Evolutionary conservation across 2,888 invertebrate genomes (phyloP).

Genomic region (Parnassius smintheus): DNA sequence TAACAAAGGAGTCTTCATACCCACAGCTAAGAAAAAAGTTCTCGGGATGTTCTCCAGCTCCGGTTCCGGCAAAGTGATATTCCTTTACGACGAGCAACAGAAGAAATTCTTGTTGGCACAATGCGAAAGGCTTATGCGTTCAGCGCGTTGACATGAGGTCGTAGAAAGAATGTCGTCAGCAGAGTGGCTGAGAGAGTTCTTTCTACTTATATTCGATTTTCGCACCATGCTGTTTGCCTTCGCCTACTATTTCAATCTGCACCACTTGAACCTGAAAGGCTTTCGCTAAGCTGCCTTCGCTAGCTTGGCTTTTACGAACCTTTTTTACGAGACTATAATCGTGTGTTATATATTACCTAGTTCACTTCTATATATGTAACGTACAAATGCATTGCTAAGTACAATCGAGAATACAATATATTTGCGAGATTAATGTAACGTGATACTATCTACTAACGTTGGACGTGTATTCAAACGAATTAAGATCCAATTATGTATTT

Average conservation of each 20-base stretch:
- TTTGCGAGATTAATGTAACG: neutral
- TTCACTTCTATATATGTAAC: conserved; percentile 5
- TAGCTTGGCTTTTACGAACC: conserved; percentile 3
- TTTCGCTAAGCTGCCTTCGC: conserved; percentile 46
- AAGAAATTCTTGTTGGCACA: conserved; percentile 68
- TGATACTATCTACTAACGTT: neutral
- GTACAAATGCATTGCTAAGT: conserved; percentile 17
- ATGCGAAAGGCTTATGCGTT: conserved; percentile 62
- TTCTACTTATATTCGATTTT: conserved; percentile 70
- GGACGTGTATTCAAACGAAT: neutral
- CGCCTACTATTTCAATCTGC: conserved; percentile 69
- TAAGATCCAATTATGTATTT: neutral
- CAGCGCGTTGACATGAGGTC: conserved; percentile 69
- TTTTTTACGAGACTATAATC: conserved; percentile 9
- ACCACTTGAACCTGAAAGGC: conserved; percentile 63
- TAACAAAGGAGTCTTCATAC: conserved; percentile 86
- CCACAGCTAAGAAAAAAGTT: conserved; percentile 81
- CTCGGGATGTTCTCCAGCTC: conserved; percentile 83
- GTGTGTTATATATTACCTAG: conserved; percentile 9
- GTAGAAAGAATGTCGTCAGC: conserved; percentile 62
- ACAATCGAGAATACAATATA: neutral
- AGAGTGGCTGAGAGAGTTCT: conserved; percentile 58
- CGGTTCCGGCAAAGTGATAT: conserved; percentile 82
- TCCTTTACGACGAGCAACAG: conserved; percentile 70
- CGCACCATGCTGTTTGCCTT: conserved; percentile 63